These are phyloP conservation scores for Caenorhabditis doughertyi DNA, from an alignment of 2,888 invertebrate species.

Conservation along the genomic window DNA sequence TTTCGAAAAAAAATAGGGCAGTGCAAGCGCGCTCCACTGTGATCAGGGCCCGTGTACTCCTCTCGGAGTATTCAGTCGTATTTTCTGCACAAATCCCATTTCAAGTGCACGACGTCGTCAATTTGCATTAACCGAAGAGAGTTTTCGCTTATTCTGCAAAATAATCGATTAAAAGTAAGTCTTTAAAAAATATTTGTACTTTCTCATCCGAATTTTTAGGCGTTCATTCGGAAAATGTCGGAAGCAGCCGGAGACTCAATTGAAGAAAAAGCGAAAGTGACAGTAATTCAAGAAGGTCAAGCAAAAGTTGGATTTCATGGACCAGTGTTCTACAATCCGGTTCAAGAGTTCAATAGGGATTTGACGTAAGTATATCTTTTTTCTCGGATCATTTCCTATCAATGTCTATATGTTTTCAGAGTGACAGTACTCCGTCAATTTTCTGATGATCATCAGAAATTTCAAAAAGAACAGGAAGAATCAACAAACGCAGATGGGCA, in stretches of 20 bases:
- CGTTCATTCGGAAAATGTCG: slow-evolving; percentile 21
- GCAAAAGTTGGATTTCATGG: slow-evolving; percentile 77
- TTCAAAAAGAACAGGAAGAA: slow-evolving; percentile 16
- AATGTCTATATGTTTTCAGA: slow-evolving; percentile 84
- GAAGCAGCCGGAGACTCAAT: slow-evolving; percentile 12
- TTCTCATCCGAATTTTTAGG: slow-evolving; percentile 7
- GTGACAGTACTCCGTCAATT: slow-evolving; percentile 89
- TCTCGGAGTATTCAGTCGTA: slow-evolving; percentile 32
- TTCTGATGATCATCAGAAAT: slow-evolving; percentile 77
- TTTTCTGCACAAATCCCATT: not conserved
- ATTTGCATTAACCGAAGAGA: not conserved
- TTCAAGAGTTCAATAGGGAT: slow-evolving; percentile 98
- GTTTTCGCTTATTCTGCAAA: not conserved
- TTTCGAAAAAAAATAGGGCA: slow-evolving; percentile 6
- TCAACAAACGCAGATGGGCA: slow-evolving; percentile 8
- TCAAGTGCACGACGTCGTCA: not conserved
- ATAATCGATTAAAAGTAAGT: not conserved
- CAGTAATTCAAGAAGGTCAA: slow-evolving; percentile 65
- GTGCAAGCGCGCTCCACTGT: slow-evolving; percentile 39
- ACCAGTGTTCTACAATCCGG: slow-evolving; percentile 95
- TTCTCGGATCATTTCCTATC: not conserved
- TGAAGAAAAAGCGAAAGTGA: slow-evolving; percentile 15
- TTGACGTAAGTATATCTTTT: slow-evolving; percentile 85
- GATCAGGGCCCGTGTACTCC: slow-evolving; percentile 46
- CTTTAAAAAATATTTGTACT: not conserved